phyloP scores from a whole-genome alignment of 2,888 invertebrate genomes.

The Teinopalpus imperialis region DNA sequence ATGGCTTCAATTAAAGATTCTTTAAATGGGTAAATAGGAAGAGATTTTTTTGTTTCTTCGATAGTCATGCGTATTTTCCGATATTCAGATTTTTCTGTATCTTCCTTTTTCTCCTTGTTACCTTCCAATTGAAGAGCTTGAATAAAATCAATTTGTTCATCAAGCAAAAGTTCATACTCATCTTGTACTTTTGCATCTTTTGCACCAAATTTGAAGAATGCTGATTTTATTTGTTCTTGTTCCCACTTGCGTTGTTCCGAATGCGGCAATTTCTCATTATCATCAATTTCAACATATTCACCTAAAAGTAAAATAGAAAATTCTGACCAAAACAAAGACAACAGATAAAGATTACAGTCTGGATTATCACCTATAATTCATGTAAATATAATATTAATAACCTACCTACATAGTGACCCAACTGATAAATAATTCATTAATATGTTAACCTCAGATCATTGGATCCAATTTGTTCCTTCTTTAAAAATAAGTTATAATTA shows the following conservation, averaged over 20 bases:
- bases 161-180: slow-evolving; percentile 95
- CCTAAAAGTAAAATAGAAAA: slow-evolving; percentile 54
- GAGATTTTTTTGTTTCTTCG: slow-evolving; percentile 94
- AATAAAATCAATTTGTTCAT: slow-evolving; percentile 99
- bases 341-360: too few relatives aligned
- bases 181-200: slow-evolving; percentile 89
- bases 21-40: slow-evolving; percentile 97
- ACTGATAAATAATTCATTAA: too few relatives aligned
- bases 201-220: slow-evolving; percentile 96
- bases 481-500: too few relatives aligned
- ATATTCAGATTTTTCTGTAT: slow-evolving; percentile 84
- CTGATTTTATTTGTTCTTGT: slow-evolving; percentile 96
- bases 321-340: too few relatives aligned
- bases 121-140: slow-evolving; percentile 93
- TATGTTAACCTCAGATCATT: too few relatives aligned
- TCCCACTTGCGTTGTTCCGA: slow-evolving; percentile 98
- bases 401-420: too few relatives aligned
- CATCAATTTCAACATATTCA: slow-evolving; percentile 92
- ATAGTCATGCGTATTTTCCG: slow-evolving; percentile 88
- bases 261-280: slow-evolving; percentile 90
- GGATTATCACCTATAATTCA: too few relatives aligned
- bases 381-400: too few relatives aligned
- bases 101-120: slow-evolving; percentile 80
- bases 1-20: slow-evolving; percentile 95
- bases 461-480: too few relatives aligned